Evolutionary conservation across 2,113 vertebrate species (phyloP), one percentile per base, ranked within the genome.

Genomic region (Lamprotornis superbus): DNA sequence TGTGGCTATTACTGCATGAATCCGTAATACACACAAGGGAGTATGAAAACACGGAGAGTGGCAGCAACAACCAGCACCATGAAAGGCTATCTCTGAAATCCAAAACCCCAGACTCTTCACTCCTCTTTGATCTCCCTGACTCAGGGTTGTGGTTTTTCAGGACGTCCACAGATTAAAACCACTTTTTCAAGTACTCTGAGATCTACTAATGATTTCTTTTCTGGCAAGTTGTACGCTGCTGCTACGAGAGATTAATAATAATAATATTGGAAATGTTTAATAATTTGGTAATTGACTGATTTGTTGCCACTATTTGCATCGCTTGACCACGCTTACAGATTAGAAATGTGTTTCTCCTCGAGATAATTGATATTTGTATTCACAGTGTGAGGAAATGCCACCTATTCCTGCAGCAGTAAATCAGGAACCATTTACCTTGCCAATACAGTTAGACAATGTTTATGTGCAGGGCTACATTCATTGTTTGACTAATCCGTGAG

Each of bases 401-500:
- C 92, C 90, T 97, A 93, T 93, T 95, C 94, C 94, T 92, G 82
- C 83, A 95, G 84, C 90, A 96, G 92, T 94, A 97, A 95, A 97
- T 98, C 97, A 97, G 95, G 95, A 95, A 61, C 91, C 95, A 96
- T 97, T 97, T 97, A 96, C 79, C 74, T 79, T 96, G 94, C 97
- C 97, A 97, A 97, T 97, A 96, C 91, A 93, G 96, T 96, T 68
- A 96, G 83, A 61, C 95, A 89, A 76, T 97, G 97, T 98, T 98
- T 98, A 97, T 20, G 11, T 87, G 92, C 89, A 95, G 97, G 95
- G 95, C 97, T 95, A 93, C 90, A 93, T 96, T 97, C 97, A 71
- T 89, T 96, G 91, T 97, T 95, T 96, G 96, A 95, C 93, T 98
- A 96, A 98, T 97, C 97, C 24, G 24, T 35, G 96, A 97, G 97